Conservation (phyloP, 2,113 vertebrate genomes). For the Setophaga coronata region DNA sequence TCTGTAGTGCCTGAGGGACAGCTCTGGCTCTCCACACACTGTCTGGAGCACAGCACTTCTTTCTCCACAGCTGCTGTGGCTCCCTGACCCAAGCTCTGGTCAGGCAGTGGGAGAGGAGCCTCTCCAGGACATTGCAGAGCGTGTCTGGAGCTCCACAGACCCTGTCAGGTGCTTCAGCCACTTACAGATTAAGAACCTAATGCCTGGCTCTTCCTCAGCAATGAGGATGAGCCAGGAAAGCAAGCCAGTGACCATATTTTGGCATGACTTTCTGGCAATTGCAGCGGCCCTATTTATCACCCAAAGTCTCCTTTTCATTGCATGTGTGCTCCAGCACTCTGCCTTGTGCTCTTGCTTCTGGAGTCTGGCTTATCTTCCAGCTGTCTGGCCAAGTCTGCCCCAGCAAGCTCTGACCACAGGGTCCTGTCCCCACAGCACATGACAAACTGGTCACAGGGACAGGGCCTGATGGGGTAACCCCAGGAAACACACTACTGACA, state of each 20-base stretch:
- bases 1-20: background rate
- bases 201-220: background rate
- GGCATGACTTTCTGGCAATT: background rate
- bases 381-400: constrained; percentile 28
- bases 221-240: background rate
- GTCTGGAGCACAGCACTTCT: background rate
- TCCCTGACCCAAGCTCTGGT: background rate
- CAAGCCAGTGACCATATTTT: constrained; percentile 8
- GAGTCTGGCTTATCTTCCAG: constrained; percentile 7
- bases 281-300: constrained; percentile 24
- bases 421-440: background rate
- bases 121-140: background rate
- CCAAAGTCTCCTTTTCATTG: background rate
- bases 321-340: background rate
- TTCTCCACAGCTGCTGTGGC: background rate
- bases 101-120: background rate
- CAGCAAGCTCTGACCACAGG: background rate
- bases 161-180: background rate
- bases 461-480: background rate
- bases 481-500: background rate
- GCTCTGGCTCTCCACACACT: background rate
- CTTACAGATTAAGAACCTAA: background rate
- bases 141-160: background rate
- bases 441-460: background rate
- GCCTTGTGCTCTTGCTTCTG: background rate